Evolutionary conservation across 2,888 invertebrate genomes (phyloP).

Genomic region (Tenthredo amoena): DNA sequence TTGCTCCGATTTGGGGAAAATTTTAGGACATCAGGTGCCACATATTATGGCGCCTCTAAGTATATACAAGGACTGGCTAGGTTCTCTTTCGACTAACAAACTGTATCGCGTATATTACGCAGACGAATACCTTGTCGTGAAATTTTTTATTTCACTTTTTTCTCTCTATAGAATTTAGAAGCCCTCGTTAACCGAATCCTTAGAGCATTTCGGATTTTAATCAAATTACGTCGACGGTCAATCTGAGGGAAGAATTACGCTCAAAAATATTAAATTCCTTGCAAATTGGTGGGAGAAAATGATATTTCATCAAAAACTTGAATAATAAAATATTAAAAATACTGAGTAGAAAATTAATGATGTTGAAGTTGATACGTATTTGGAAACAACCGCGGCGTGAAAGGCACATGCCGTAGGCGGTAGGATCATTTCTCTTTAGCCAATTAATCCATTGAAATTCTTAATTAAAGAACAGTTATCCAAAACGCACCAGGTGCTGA

Average conservation of each 20-base stretch:
- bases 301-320: not conserved
- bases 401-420: slow-evolving; percentile 13
- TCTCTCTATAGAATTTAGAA: not conserved
- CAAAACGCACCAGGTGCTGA: slow-evolving; percentile 69
- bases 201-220: not conserved
- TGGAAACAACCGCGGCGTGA: not conserved
- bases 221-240: not conserved
- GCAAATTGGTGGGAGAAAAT: not conserved
- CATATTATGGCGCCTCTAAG: not conserved
- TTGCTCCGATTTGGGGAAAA: slow-evolving; percentile 56
- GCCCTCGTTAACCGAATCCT: not conserved
- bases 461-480: slow-evolving; percentile 52
- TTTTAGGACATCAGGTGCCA: slow-evolving; percentile 49
- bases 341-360: not conserved
- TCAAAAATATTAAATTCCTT: not conserved
- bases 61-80: not conserved
- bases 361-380: not conserved
- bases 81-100: not conserved
- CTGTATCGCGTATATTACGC: not conserved
- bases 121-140: not conserved
- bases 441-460: slow-evolving; percentile 48
- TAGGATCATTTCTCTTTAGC: slow-evolving; percentile 44
- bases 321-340: not conserved
- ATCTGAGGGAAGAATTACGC: not conserved
- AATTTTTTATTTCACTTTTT: not conserved